Conservation (phyloP, 2,113 vertebrate genomes). For the Elachura formosa region DNA sequence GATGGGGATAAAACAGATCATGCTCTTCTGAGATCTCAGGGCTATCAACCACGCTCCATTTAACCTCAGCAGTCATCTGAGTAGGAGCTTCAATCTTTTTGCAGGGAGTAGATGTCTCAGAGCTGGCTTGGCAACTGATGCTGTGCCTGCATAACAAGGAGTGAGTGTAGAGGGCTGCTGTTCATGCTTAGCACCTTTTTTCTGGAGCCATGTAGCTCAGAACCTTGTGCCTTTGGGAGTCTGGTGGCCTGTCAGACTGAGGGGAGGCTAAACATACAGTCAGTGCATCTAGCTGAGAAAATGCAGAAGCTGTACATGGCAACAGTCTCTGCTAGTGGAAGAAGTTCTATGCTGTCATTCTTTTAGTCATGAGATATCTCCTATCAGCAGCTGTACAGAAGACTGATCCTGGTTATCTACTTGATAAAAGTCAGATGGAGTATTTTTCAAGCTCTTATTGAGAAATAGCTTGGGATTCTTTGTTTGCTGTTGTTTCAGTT, state of each 20-base stretch:
- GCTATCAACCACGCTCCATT: not conserved
- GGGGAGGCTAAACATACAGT: not conserved
- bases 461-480: not conserved
- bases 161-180: not conserved
- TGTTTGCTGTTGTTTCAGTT: not conserved
- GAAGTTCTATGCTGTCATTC: not conserved
- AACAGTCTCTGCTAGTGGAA: not conserved
- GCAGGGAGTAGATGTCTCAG: fast-evolving
- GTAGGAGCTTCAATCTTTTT: not conserved
- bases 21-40: not conserved
- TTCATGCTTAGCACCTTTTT: not conserved
- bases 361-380: not conserved
- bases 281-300: not conserved
- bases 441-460: not conserved
- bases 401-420: not conserved
- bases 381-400: not conserved
- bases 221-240: not conserved
- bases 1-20: not conserved
- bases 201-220: not conserved
- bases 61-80: not conserved
- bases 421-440: not conserved
- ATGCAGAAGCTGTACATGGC: not conserved
- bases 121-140: not conserved
- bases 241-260: not conserved
- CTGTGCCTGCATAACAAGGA: not conserved